Evolutionary conservation across 2,888 invertebrate genomes (phyloP).

Genomic region (Pristionchus exspectatus): DNA sequence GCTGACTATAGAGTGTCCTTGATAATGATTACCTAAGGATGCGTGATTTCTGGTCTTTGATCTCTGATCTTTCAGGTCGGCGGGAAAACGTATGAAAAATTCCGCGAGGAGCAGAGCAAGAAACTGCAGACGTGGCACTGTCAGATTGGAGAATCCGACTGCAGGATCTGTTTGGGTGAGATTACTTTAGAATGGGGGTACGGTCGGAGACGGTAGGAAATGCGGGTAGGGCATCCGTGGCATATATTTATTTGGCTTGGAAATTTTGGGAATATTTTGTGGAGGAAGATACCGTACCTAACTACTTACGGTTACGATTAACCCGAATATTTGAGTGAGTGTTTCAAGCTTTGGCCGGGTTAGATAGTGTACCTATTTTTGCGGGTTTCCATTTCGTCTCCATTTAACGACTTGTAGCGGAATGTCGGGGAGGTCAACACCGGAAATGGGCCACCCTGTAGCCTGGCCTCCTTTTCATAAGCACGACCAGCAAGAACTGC

Average conservation of each 20-base stretch:
- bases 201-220: no score
- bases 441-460: background rate
- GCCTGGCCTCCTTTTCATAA: background rate
- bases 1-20: no score
- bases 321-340: no score
- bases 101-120: constrained; percentile 88
- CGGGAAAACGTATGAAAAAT: constrained; percentile 88
- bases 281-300: no score
- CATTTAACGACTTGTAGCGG: background rate
- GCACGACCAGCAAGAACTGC: background rate
- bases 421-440: background rate
- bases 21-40: background rate
- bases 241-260: no score
- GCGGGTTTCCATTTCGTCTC: background rate
- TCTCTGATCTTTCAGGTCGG: constrained; percentile 83
- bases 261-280: no score
- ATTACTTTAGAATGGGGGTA: background rate
- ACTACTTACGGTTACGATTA: no score
- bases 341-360: background rate
- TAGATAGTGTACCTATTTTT: no score
- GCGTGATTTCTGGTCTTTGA: background rate
- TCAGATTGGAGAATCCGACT: constrained; percentile 78
- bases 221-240: no score
- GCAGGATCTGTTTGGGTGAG: constrained; percentile 87
- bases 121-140: constrained; percentile 87